phyloP scores from a whole-genome alignment of 2,113 vertebrate genomes.

The Thunnus thynnus region DNA sequence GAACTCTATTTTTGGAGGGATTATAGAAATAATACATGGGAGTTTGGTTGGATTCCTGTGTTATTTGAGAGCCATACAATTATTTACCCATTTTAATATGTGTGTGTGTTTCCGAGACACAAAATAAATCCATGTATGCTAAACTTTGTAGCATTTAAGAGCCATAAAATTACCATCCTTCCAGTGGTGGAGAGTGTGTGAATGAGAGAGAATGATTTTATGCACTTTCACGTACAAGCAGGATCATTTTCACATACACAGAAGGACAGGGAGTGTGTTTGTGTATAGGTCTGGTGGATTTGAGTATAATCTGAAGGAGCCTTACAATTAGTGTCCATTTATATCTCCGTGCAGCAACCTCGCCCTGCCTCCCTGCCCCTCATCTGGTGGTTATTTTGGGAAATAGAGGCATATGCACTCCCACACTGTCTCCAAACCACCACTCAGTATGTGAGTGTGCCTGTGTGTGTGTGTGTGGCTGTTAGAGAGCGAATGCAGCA shows the following conservation, averaged over 20 bases:
- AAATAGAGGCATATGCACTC: slow-evolving; percentile 69
- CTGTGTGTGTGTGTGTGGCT: slow-evolving; percentile 5
- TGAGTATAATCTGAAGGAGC: slow-evolving; percentile 62
- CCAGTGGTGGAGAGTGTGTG: slow-evolving; percentile 4
- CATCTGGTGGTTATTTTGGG: slow-evolving; percentile 79
- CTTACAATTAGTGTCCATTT: slow-evolving; percentile 81
- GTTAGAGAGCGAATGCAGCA: slow-evolving; percentile 47
- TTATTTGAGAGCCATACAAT: slow-evolving; percentile 39
- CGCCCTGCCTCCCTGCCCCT: slow-evolving; percentile 73
- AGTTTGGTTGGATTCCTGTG: slow-evolving; percentile 50
- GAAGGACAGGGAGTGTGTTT: background rate
- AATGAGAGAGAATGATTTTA: background rate
- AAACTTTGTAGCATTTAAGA: background rate
- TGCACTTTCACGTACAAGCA: background rate
- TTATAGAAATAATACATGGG: slow-evolving; percentile 67
- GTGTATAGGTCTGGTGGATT: slow-evolving; percentile 41
- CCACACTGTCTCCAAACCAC: slow-evolving; percentile 76
- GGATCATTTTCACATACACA: slow-evolving; percentile 17
- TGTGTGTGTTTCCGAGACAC: background rate
- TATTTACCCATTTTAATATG: slow-evolving; percentile 56
- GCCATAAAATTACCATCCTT: slow-evolving; percentile 10
- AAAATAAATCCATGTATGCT: background rate
- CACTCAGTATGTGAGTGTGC: slow-evolving; percentile 58
- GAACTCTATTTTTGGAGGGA: slow-evolving; percentile 69
- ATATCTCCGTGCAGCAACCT: slow-evolving; percentile 73